Evolutionary conservation across 2,113 vertebrate species (phyloP).

Genomic region (Cebus imitator): DNA sequence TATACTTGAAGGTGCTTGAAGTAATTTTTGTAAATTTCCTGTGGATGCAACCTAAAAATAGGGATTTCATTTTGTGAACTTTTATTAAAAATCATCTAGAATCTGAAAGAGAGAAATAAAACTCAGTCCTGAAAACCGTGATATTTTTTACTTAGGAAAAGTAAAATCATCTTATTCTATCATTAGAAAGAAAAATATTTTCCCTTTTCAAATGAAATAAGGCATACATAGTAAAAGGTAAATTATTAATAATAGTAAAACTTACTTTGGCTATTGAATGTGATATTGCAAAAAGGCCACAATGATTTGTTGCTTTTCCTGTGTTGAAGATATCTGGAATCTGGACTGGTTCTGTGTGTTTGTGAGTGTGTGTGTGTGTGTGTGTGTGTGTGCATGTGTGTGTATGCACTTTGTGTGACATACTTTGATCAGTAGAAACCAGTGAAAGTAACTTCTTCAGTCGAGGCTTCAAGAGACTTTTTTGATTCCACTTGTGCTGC

Average conservation of each 20-base stretch:
- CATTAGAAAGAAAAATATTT: background rate
- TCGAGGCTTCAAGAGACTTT: background rate
- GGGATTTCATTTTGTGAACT: background rate
- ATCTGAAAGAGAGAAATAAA: background rate
- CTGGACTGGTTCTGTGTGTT: background rate
- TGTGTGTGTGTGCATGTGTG: no score
- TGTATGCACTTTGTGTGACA: background rate
- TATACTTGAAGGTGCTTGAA: background rate
- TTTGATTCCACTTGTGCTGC: background rate
- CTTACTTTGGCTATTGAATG: background rate
- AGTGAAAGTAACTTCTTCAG: background rate
- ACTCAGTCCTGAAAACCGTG: no score
- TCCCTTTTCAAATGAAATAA: background rate
- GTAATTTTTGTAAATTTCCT: background rate
- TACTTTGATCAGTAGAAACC: background rate
- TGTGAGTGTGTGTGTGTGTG: background rate
- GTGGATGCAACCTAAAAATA: background rate
- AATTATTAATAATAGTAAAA: background rate
- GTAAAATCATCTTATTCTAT: background rate
- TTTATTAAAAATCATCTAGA: background rate
- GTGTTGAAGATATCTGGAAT: background rate
- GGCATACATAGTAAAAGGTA: background rate
- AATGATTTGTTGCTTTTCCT: background rate
- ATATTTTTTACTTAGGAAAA: no score
- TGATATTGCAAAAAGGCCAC: background rate